Conservation (phyloP, 2,797 vertebrate species). For the Phoxinus dragarum region DNA sequence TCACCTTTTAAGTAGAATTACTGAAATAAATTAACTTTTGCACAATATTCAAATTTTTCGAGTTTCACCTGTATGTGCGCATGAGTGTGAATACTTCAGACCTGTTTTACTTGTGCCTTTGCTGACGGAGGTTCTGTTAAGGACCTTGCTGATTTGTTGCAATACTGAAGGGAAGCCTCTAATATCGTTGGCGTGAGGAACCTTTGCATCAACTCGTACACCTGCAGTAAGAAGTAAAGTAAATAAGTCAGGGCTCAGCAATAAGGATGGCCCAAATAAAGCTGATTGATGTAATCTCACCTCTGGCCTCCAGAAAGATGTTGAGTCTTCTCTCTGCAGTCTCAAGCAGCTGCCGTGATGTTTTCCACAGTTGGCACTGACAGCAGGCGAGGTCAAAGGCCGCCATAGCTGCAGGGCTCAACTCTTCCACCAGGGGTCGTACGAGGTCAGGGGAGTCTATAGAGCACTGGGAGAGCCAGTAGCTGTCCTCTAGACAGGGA, state of each 20-base stretch:
- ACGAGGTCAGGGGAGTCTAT: conserved; percentile 78
- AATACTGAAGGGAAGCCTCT: conserved; percentile 88
- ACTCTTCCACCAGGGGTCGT: conserved; percentile 83
- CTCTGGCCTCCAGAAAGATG: conserved; percentile 82
- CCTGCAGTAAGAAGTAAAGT: conserved; percentile 71
- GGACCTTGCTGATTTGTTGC: conserved; percentile 92
- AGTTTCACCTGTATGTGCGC: not conserved
- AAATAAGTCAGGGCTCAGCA: not conserved
- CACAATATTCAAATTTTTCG: too few relatives aligned
- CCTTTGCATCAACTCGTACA: conserved; percentile 74
- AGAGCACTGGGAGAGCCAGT: conserved; percentile 82
- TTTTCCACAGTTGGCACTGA: conserved; percentile 95
- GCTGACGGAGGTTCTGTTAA: conserved; percentile 79
- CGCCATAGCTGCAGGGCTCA: conserved; percentile 91
- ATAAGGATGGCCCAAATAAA: not conserved
- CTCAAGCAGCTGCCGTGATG: conserved; percentile 93
- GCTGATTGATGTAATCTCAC: conserved; percentile 66
- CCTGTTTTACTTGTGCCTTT: conserved; percentile 75
- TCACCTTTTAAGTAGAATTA: too few relatives aligned
- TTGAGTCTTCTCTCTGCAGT: conserved; percentile 87
- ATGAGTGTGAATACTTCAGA: conserved; percentile 45
- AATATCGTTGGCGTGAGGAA: conserved; percentile 78
- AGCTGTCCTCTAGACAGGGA: conserved; percentile 86
- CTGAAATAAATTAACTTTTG: too few relatives aligned
- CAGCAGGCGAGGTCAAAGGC: conserved; percentile 95